These are phyloP conservation scores for Alligator sinensis DNA, from an alignment of 2,113 vertebrate genomes.

Conservation along the genomic window DNA sequence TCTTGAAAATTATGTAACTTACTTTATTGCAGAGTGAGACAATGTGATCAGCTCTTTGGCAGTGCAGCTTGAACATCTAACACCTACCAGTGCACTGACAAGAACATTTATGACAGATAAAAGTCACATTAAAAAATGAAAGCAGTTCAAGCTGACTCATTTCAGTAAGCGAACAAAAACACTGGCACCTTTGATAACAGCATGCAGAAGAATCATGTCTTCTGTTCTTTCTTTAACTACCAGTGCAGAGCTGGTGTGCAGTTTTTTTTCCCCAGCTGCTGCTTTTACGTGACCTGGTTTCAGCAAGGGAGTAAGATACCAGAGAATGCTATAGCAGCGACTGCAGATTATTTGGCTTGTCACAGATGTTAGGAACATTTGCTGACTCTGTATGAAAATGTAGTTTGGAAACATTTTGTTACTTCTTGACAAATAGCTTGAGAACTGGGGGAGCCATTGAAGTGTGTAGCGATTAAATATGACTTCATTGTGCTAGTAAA, in stretches of 20 bases:
- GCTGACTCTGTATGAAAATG: not conserved
- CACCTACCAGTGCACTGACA: conserved; percentile 15
- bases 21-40: not conserved
- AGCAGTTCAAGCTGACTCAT: conserved; percentile 37
- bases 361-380: not conserved
- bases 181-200: not conserved
- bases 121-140: conserved; percentile 24
- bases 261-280: rapidly evolving
- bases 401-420: not conserved
- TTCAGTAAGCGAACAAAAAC: not conserved
- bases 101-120: conserved; percentile 30
- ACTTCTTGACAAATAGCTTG: not conserved
- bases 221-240: not conserved
- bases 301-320: rapidly evolving
- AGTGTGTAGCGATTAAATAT: not conserved
- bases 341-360: not conserved
- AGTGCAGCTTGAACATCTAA: conserved; percentile 19
- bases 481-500: not conserved
- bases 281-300: rapidly evolving
- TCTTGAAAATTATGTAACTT: not conserved
- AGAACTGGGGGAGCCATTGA: not conserved
- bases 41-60: not conserved
- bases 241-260: not conserved
- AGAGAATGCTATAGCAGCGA: rapidly evolving
- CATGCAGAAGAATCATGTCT: rapidly evolving